Evolutionary conservation across 2,113 vertebrate species (phyloP).

Genomic region (Suncus etruscus): DNA sequence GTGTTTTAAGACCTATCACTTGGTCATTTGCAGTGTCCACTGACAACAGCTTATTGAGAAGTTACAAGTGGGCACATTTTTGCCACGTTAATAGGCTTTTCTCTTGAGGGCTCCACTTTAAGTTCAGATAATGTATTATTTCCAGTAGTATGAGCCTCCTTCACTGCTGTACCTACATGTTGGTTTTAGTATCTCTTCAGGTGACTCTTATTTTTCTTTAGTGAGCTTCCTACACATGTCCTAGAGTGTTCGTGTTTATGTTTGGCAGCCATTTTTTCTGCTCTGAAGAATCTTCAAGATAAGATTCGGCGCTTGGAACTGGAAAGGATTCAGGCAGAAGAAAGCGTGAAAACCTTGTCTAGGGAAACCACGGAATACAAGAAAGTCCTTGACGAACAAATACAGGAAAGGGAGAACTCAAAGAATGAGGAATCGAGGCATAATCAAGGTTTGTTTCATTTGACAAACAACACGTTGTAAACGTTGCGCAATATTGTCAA

Average conservation of each 20-base stretch:
- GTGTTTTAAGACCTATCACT: too few species aligned
- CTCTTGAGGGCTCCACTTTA: background rate
- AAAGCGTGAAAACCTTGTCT: constrained; percentile 87
- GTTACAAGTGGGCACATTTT: too few species aligned
- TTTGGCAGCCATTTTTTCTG: constrained; percentile 93
- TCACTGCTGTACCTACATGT: background rate
- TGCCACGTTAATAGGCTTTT: too few species aligned
- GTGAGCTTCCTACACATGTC: background rate
- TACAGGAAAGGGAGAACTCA: constrained; percentile 82
- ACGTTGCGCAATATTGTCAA: constrained; percentile 3
- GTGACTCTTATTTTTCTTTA: background rate
- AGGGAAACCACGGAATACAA: constrained; percentile 86
- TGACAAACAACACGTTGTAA: constrained; percentile 28
- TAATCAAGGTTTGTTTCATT: constrained; percentile 85
- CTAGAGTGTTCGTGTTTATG: constrained; percentile 33
- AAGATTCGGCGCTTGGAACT: constrained; percentile 91
- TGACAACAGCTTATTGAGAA: too few species aligned
- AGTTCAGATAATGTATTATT: background rate
- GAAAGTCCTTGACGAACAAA: constrained; percentile 86
- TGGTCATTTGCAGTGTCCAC: too few species aligned
- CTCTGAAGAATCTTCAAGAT: constrained; percentile 91
- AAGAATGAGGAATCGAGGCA: constrained; percentile 84
- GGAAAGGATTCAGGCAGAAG: constrained; percentile 89
- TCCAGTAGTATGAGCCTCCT: background rate
- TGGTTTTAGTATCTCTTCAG: constrained; percentile 4